Conservation (phyloP, 2,113 vertebrate genomes). For the Myotis yumanensis region DNA sequence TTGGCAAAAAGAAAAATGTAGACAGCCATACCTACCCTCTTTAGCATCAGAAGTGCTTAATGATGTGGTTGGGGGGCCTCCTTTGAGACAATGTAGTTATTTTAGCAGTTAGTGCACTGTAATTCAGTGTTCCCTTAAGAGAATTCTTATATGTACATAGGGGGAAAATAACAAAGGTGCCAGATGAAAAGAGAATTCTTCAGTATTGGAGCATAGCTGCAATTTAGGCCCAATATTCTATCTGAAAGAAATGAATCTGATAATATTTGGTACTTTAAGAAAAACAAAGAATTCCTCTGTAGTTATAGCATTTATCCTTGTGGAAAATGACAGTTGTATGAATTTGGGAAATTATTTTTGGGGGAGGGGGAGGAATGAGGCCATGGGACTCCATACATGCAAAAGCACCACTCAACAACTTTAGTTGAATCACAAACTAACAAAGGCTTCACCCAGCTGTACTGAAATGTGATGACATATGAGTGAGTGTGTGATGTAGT, state of each 20-base stretch:
- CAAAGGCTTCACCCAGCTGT: not conserved
- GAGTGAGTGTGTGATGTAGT: not conserved
- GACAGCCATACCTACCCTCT: not conserved
- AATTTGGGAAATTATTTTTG: constrained; percentile 6
- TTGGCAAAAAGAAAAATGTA: not conserved
- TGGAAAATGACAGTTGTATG: not conserved
- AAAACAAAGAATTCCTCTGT: not conserved
- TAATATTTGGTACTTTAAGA: not conserved
- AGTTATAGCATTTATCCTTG: not conserved
- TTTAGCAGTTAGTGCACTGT: not conserved
- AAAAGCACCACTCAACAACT: not conserved
- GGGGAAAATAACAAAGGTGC: not conserved
- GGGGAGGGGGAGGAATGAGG: not conserved
- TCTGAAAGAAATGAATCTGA: constrained; percentile 20
- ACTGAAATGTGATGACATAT: not conserved
- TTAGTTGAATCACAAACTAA: not conserved
- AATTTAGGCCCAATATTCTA: not conserved
- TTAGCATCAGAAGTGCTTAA: not conserved
- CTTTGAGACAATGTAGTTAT: not conserved
- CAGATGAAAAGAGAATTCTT: not conserved
- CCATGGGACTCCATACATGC: not conserved
- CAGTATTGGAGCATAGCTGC: not conserved
- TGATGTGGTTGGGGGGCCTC: not conserved
- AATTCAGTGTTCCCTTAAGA: not conserved
- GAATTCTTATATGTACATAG: not conserved